A percentile compares a stretch with the other conserved stretches of the same genome.
phyloP scores from a whole-genome alignment of 2,888 invertebrate genomes.

The Xestia xanthographa region DNA sequence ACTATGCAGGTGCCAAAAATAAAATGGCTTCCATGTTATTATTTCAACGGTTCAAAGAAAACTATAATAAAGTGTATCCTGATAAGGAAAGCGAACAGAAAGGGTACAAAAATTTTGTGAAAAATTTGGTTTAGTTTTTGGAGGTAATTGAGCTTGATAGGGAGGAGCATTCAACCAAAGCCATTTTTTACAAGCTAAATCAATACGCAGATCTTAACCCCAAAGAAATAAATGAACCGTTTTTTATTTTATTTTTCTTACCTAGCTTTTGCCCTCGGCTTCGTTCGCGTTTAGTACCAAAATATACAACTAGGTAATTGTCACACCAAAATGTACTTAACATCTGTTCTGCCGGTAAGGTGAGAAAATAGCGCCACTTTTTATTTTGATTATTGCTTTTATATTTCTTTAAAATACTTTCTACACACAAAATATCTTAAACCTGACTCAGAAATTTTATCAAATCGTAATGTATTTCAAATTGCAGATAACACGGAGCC shows the following conservation, averaged over 20 bases:
- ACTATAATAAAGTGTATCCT: constrained; percentile 74
- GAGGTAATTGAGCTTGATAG: constrained; percentile 71
- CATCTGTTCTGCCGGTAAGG: neutral
- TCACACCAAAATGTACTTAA: too few species aligned
- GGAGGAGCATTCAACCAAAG: constrained; percentile 51
- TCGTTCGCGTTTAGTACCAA: neutral
- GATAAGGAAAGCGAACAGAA: constrained; percentile 65
- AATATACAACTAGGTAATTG: too few species aligned
- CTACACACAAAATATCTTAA: neutral
- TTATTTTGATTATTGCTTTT: too few species aligned
- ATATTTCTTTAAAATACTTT: neutral
- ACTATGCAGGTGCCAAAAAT: neutral
- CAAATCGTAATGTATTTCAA: constrained; percentile 2
- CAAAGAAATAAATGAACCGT: constrained; percentile 69
- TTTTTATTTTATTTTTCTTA: neutral
- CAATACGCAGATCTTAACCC: constrained; percentile 77
- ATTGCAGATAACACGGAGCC: constrained; percentile 67
- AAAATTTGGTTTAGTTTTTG: constrained; percentile 75
- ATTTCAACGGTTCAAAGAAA: constrained; percentile 74
- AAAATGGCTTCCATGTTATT: constrained; percentile 17
- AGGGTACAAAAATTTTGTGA: constrained; percentile 72
- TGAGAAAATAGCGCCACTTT: neutral
- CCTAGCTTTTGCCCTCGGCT: too few species aligned
- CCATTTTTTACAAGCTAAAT: constrained; percentile 72
- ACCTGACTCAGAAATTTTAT: neutral